Base-by-base conservation (phyloP, 2,113 vertebrate genomes). In the Boulengeromyrus knoepffleri region DNA sequence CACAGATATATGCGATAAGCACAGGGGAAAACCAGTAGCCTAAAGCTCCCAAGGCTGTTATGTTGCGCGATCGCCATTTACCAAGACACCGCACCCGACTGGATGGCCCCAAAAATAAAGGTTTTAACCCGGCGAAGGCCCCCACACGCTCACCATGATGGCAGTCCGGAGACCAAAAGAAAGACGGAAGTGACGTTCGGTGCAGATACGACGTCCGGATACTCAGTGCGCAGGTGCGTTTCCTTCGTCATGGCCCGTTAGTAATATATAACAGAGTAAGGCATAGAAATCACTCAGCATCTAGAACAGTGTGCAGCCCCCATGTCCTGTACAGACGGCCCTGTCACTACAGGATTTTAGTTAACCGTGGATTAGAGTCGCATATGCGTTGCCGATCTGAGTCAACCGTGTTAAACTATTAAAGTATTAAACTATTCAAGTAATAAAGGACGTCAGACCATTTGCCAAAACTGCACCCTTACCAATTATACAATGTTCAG, bases 101-200 rank as follows among this genome's bases (percentile, higher is more conserved):
- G n/a, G 0, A 24, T 21, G 8, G 1, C 39, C 56, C 9, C 3
- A 15, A 19, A 21, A 90, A 93, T 66, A 87, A 5, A 1, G 1
- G 47, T 53, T 88, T 88, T 5, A 19, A 88, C 89, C 19, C 85
- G 36, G 56, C n/a, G 88, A 80, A 8, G 49, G 77, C 62, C 91
- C 91, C 49, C 87, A 89, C 89, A 91, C 88, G 92, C 96, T 95
- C 93, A 96, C 96, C 96, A 96, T 96, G 95, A 94, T 93, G 94
- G 96, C 95, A 91, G 93, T 94, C 93, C 87, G 74, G 90, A 94
- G 93, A 91, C 93, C 95, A 94, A 96, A 96, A 96, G 96, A 90
- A 95, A 92, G 93, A 89, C 0, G 10, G n/a, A 9, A 84, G 50
- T 94, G 96, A 95, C 95, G 94, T 50, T 52, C 42, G 0, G 6